Evolutionary conservation across 2,113 vertebrate genomes (phyloP), one percentile per base, ranked within the genome.

Genomic region (Astur gentilis): DNA sequence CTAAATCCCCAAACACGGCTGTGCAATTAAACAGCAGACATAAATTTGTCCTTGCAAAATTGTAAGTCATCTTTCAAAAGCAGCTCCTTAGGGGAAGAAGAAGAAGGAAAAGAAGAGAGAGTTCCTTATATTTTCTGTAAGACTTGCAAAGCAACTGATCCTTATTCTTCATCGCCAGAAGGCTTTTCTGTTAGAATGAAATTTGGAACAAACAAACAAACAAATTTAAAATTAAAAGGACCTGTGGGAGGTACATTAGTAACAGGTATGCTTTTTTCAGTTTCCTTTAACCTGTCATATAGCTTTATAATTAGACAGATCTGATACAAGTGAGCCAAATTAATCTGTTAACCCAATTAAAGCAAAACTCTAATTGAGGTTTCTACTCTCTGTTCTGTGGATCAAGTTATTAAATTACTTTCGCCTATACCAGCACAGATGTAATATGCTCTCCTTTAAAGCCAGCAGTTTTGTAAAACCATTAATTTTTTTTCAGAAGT

Each of bases 281-380:
- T 62, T 73, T 31, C 44, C 57, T 92, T 96, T 95, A 49, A 91
- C 76, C 38, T 94, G 34, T 34, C 23, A 23, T 92, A 80, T 10
- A 82, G 31, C 18, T 86, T 93, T 49, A 87, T 78, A 79, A 93
- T 86, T 52, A 86, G n/a, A 91, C 22, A 93, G 78, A 89, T 58
- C 36, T 90, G 83, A 97, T 81, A 52, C 80, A 94, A 91, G 61
- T 57, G 49, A 94, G 45, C n/a, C 80, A 97, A 97, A 96, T 97
- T 93, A 97, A 96, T 91, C 84, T 73, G 95, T 58, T 91, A 96
- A 93, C 81, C 77, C 36, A 6, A 94, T 91, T 92, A 96, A 98
- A 98, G 50, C 67, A 94, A 89, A 92, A 93, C 75, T 84, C 75
- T 97, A 95, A 95, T 36, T 89, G 52, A 93, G 12, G 29, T 79